These are phyloP conservation scores for Hestina assimilis DNA, from an alignment of 1,140 invertebrate species.

Conservation along the genomic window DNA sequence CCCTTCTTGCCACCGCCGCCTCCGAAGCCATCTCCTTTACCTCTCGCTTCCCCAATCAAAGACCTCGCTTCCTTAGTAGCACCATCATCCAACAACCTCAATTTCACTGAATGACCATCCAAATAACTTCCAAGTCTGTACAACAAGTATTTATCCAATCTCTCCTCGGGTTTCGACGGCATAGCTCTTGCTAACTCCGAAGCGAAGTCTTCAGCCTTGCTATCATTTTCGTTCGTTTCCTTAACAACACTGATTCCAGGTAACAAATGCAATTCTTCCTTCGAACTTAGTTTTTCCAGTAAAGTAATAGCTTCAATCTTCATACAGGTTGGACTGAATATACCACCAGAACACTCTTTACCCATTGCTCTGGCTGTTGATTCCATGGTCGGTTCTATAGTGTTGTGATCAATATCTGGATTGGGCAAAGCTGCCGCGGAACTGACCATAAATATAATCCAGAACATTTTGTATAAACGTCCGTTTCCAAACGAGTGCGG, in stretches of 20 bases:
- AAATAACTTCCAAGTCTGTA: slow-evolving; percentile 85
- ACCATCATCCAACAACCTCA: slow-evolving; percentile 84
- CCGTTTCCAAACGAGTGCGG: slow-evolving; percentile 48
- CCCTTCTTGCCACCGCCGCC: slow-evolving; percentile 63
- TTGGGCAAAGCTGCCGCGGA: slow-evolving; percentile 44
- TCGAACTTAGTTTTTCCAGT: slow-evolving; percentile 84
- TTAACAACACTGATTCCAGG: slow-evolving; percentile 86
- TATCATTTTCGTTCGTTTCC: slow-evolving; percentile 80
- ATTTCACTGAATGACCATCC: slow-evolving; percentile 84
- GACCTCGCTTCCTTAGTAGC: slow-evolving; percentile 79
- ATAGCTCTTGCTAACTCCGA: slow-evolving; percentile 85
- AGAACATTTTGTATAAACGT: slow-evolving; percentile 54
- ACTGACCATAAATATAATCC: slow-evolving; percentile 36
- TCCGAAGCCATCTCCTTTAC: slow-evolving; percentile 71
- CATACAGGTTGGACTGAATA: slow-evolving; percentile 86
- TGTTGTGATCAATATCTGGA: slow-evolving; percentile 50
- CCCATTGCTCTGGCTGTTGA: slow-evolving; percentile 48
- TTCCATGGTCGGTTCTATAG: slow-evolving; percentile 42
- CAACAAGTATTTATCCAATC: slow-evolving; percentile 86
- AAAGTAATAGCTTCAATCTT: slow-evolving; percentile 89
- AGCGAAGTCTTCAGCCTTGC: slow-evolving; percentile 83
- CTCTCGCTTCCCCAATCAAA: slow-evolving; percentile 64
- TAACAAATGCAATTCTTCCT: slow-evolving; percentile 81
- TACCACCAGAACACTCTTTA: slow-evolving; percentile 82
- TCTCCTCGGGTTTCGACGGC: slow-evolving; percentile 86